Evolutionary conservation across 1,140 invertebrate genomes (phyloP).

Genomic region (Trypoxylus dichotomus): DNA sequence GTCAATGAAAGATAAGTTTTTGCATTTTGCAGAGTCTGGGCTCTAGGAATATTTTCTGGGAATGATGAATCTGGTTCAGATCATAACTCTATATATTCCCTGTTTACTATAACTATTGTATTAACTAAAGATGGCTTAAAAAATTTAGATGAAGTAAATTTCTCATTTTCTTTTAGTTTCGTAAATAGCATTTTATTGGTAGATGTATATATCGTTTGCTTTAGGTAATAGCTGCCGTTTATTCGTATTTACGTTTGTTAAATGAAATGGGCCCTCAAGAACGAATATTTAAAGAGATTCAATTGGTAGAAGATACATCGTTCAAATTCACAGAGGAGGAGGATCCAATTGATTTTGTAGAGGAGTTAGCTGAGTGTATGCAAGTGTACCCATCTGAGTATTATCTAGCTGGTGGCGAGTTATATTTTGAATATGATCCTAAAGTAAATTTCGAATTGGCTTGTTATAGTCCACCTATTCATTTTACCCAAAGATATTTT

Average conservation of each 20-base stretch:
- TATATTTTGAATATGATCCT: conserved; percentile 81
- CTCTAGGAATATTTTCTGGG: conserved; percentile 75
- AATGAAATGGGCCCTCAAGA: conserved; percentile 62
- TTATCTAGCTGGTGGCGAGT: conserved; percentile 73
- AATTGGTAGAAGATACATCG: conserved; percentile 71
- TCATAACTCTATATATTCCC: conserved; percentile 69
- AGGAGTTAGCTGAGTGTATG: conserved; percentile 76
- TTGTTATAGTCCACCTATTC: no score
- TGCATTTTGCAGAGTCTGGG: conserved; percentile 69
- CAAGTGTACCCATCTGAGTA: conserved; percentile 76
- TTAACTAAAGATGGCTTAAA: conserved; percentile 77
- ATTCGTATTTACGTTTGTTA: conserved; percentile 75
- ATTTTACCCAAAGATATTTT: no score
- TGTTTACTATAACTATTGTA: conserved; percentile 75
- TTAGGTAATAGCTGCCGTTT: conserved; percentile 69
- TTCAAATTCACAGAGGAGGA: conserved; percentile 72
- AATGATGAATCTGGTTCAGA: conserved; percentile 76
- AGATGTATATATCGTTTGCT: conserved; percentile 28
- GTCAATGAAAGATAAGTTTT: conserved; percentile 3
- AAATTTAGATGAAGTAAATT: conserved; percentile 29
- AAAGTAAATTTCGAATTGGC: conserved; percentile 52
- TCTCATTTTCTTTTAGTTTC: conserved; percentile 6
- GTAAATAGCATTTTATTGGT: neutral
- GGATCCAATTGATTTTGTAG: conserved; percentile 75
- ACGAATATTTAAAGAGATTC: conserved; percentile 75